Evolutionary conservation across 2,888 invertebrate species (phyloP).

Genomic region (Habroteleia sp.): DNA sequence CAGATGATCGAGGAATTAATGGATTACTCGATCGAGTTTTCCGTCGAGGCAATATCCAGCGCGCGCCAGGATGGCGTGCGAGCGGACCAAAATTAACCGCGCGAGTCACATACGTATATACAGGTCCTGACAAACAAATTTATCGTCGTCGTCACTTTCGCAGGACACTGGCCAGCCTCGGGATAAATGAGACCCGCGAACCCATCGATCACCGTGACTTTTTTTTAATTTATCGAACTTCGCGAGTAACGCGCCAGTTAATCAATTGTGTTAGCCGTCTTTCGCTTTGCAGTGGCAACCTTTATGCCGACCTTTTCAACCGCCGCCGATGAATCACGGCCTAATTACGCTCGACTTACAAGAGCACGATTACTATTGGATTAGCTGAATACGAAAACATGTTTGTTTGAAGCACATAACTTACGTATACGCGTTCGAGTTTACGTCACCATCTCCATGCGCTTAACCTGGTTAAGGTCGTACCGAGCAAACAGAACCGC

Average conservation of each 20-base stretch:
- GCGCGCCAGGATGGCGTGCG: slow-evolving; percentile 15
- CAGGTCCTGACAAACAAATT: slow-evolving; percentile 3
- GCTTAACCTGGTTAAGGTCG: slow-evolving; percentile 58
- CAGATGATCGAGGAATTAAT: slow-evolving; percentile 58
- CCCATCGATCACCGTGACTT: slow-evolving; percentile 24
- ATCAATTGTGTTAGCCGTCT: slow-evolving; percentile 4
- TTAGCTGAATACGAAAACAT: slow-evolving; percentile 43
- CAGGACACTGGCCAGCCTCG: neutral
- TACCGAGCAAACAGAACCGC: slow-evolving; percentile 37
- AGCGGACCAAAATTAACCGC: slow-evolving; percentile 19
- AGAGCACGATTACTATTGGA: slow-evolving; percentile 22
- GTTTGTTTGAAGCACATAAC: slow-evolving; percentile 46
- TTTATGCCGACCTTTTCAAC: slow-evolving; percentile 3
- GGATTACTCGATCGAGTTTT: slow-evolving; percentile 55
- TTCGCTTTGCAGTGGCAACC: neutral
- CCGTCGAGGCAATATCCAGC: slow-evolving; percentile 22
- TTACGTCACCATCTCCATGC: slow-evolving; percentile 54
- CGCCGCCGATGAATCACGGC: slow-evolving; percentile 17
- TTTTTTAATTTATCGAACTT: slow-evolving; percentile 9
- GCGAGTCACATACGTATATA: slow-evolving; percentile 9
- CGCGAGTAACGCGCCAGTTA: neutral
- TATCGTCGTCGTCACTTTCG: slow-evolving; percentile 17
- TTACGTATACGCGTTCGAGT: slow-evolving; percentile 35
- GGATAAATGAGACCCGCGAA: slow-evolving; percentile 6
- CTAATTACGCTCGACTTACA: slow-evolving; percentile 28